Evolutionary conservation across 2,797 vertebrate species (phyloP), one percentile per base, ranked within the genome.

Genomic region (Acrossocheilus wenchowensis): DNA sequence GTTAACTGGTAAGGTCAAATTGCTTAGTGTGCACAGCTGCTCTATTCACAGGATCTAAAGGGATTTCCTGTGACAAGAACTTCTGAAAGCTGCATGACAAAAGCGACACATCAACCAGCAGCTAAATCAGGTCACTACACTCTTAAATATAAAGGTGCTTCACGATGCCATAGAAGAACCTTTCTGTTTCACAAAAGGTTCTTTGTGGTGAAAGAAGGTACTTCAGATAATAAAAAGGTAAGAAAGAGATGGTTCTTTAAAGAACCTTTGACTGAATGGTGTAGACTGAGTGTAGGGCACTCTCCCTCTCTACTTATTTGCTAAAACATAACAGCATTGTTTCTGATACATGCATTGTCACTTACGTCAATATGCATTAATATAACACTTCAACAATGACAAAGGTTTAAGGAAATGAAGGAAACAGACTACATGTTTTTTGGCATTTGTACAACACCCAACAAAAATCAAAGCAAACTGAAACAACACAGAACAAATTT

Each of bases 401-500:
- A 75, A 54, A 10, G 45, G 30, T 12, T 57, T 36, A 57, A 30
- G 23, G 62, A 78, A 48, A 21, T 26, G 23, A 52, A 71, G 66
- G 66, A 48, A 79, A 30, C n/a, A 3, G 26, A 82, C 45, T 26
- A 11, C 14, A 4, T 77, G 34, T 64, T 54, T 45, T 90, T 91
- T 90, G 89, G 89, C 90, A 91, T 89, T 89, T 90, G 90, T 90
- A 89, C 86, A 91, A 89, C 74, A 89, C 62, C 41, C 45, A 57
- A 88, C 23, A 77, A 26, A 34, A 83, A 83, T 34, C 34, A 30
- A 72, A 86, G 50, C 52, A 80, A 82, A 77, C 50, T 36, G 23
- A 75, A 73, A 41, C 8, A 52, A 57, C 11, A 45, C 15, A 54
- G 41, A 74, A 48, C 34, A 43, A 66, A 48, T 57, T 66, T 4